Percentiles rank a stretch among this genome's conserved stretches.
Conservation (phyloP, 2,113 vertebrate species). For the Nycticorax nycticorax region DNA sequence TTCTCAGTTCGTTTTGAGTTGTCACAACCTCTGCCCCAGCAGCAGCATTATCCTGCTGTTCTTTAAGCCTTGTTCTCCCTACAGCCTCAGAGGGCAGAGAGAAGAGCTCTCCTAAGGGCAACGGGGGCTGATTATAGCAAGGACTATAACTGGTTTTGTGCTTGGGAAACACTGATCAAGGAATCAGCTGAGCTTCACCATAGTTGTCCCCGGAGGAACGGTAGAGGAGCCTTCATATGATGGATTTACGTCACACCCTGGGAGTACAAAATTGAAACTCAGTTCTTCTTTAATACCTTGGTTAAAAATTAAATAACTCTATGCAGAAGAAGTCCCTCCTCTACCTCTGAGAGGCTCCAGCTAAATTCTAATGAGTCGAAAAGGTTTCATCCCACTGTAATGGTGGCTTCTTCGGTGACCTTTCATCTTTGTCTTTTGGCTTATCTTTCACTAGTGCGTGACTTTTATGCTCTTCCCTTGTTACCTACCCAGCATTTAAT, state of each 20-base stretch:
- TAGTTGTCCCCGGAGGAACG: not conserved
- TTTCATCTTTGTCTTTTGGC: not conserved
- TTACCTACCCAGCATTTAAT: not conserved
- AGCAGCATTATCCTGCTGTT: not conserved
- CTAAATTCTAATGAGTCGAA: not conserved
- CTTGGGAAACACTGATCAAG: not conserved
- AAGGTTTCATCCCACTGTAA: not conserved
- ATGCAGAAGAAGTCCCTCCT: not conserved
- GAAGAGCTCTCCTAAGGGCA: not conserved
- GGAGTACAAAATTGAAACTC: not conserved
- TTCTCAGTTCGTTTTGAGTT: not conserved
- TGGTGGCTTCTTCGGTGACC: not conserved
- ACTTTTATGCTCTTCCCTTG: not conserved
- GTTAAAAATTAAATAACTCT: not conserved
- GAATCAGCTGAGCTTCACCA: not conserved
- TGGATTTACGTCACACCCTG: not conserved
- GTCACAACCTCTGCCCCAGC: not conserved
- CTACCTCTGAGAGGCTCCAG: not conserved
- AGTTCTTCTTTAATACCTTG: not conserved
- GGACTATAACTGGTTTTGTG: not conserved
- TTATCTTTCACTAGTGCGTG: not conserved
- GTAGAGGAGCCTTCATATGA: fast-evolving
- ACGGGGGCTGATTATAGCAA: not conserved
- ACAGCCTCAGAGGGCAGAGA: not conserved
- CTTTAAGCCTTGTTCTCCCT: not conserved